A percentile compares a stretch with the other conserved stretches of the same genome.
Conservation (phyloP, 2,888 invertebrate genomes). For the Cephus spinipes region DNA sequence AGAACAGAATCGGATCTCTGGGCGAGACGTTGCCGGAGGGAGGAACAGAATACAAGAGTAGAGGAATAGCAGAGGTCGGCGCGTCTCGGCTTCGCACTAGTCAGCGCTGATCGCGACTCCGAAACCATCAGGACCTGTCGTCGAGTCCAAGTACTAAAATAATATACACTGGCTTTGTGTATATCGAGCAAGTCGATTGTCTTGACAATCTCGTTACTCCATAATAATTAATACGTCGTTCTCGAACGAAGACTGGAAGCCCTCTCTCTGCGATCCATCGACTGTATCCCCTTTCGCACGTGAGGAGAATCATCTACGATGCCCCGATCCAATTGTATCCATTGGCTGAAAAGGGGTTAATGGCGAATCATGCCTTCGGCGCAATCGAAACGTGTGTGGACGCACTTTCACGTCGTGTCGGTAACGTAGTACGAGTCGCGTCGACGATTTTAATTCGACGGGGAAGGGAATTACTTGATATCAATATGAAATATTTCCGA, state of each 20-base stretch:
- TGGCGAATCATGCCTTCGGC: conserved; percentile 46
- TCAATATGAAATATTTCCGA: background rate
- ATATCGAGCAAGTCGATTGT: background rate
- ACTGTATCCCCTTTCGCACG: background rate
- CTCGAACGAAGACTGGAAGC: background rate
- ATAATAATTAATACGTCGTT: background rate
- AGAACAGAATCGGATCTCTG: background rate
- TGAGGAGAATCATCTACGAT: conserved; percentile 3
- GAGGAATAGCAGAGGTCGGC: background rate
- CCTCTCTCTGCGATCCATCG: background rate
- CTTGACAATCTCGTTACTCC: background rate
- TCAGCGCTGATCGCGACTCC: background rate
- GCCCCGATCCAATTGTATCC: conserved; percentile 41
- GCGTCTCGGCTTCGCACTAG: background rate
- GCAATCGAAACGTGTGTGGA: conserved; percentile 39
- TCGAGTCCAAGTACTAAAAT: background rate
- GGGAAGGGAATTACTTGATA: background rate
- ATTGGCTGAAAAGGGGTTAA: conserved; percentile 54
- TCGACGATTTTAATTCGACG: conserved; percentile 24
- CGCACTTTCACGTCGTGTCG: conserved; percentile 35
- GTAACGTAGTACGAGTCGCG: background rate
- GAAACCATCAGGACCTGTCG: background rate
- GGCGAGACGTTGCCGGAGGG: background rate
- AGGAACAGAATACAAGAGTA: too few relatives aligned
- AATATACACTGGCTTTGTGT: background rate